phyloP scores from a whole-genome alignment of 1,140 invertebrate genomes.

The Drosophila bipectinata region DNA sequence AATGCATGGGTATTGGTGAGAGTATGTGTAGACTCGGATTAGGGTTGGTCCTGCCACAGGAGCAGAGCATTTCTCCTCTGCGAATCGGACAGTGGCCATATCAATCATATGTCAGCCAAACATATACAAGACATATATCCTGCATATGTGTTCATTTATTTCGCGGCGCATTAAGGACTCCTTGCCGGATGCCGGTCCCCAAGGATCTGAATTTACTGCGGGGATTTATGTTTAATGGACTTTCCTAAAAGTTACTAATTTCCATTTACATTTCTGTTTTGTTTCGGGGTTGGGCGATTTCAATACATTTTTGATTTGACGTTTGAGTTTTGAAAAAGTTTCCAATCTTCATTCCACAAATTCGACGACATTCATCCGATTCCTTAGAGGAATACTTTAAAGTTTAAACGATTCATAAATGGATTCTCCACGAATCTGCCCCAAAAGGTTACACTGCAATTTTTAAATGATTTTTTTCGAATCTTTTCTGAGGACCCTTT shows the following conservation, averaged over 20 bases:
- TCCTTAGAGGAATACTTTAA: too few species aligned
- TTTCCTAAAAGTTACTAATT: conserved; percentile 7
- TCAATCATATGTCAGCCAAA: conserved; percentile 51
- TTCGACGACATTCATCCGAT: too few species aligned
- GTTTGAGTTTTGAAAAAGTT: background rate
- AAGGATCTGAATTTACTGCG: background rate
- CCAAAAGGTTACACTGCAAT: too few species aligned
- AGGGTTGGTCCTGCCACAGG: conserved; percentile 62
- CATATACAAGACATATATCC: background rate
- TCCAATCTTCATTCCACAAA: background rate
- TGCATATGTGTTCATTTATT: conserved; percentile 2
- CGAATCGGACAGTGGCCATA: conserved; percentile 69
- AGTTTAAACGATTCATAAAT: too few species aligned
- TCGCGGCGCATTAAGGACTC: conserved; percentile 3
- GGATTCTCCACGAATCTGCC: too few species aligned
- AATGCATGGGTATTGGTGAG: conserved; percentile 43
- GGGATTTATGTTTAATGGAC: conserved; percentile 2
- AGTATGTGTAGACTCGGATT: conserved; percentile 60
- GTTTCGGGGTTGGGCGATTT: background rate
- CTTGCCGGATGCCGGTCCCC: background rate
- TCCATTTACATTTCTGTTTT: background rate
- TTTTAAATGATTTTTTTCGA: too few species aligned
- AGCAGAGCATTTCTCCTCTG: conserved; percentile 9
- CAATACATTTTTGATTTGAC: background rate
- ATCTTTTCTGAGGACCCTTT: too few species aligned